Percentiles rank a stretch among this genome's conserved stretches.
Conservation (phyloP, 2,797 vertebrate genomes). For the Peromyscus nudipes region DNA sequence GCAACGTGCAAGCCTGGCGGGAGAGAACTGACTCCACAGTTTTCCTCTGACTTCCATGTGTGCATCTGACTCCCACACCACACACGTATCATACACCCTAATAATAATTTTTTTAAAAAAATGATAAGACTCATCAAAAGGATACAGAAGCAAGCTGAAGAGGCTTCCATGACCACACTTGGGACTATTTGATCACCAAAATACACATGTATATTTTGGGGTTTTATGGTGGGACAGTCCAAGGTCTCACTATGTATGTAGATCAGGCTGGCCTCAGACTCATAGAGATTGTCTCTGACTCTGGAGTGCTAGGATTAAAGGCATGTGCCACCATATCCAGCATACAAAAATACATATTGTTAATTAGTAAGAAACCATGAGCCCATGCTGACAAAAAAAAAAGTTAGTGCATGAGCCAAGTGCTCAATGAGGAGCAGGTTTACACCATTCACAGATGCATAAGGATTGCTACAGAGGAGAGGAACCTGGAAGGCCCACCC, state of each 20-base stretch:
- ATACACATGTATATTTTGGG: not conserved
- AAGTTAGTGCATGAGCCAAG: not conserved
- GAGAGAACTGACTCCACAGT: not conserved
- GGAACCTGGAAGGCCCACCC: not conserved
- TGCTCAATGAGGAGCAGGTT: not conserved
- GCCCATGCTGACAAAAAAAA: not conserved
- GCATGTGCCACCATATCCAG: not conserved
- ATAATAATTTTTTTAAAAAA: not conserved
- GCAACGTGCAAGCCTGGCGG: too few relatives aligned
- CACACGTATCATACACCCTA: not conserved
- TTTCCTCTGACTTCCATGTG: not conserved
- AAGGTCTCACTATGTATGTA: not conserved
- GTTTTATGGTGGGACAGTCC: not conserved
- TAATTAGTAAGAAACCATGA: not conserved
- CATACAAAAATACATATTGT: not conserved
- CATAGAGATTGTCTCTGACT: not conserved
- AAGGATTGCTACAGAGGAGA: not conserved
- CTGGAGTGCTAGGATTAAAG: not conserved
- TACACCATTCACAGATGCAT: not conserved
- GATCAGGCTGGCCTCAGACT: not conserved
- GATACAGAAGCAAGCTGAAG: not conserved
- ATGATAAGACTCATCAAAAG: not conserved
- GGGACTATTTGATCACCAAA: not conserved
- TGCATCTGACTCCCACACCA: not conserved
- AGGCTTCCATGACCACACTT: not conserved